These are phyloP conservation scores for Tinea semifulvella DNA, from an alignment of 2,888 invertebrate species.

Conservation along the genomic window DNA sequence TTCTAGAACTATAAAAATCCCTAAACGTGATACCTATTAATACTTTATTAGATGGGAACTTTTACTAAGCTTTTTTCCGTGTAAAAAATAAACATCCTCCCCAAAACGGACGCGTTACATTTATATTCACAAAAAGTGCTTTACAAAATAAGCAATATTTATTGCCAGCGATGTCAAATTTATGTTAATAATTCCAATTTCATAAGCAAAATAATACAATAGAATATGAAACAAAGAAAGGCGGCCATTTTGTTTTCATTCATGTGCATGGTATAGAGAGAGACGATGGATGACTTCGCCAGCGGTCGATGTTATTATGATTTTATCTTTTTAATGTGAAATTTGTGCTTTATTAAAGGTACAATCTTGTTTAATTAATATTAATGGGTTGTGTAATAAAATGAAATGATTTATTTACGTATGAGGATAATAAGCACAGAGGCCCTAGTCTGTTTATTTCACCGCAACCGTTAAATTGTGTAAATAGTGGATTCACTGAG, in stretches of 20 bases:
- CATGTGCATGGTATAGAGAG: slow-evolving; percentile 5
- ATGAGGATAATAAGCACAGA: too few relatives aligned
- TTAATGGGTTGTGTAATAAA: slow-evolving; percentile 9
- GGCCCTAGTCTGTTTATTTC: too few relatives aligned
- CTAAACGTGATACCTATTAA: too few relatives aligned
- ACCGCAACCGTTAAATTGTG: too few relatives aligned
- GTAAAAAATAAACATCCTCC: slow-evolving; percentile 3
- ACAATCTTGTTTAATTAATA: slow-evolving; percentile 14
- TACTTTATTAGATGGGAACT: too few relatives aligned
- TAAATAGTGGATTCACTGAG: too few relatives aligned
- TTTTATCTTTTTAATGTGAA: slow-evolving; percentile 14
- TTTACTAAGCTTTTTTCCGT: too few relatives aligned
- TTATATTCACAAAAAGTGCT: slow-evolving; percentile 10
- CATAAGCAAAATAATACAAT: slow-evolving; percentile 14
- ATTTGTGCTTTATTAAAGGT: slow-evolving; percentile 12
- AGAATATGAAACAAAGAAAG: slow-evolving; percentile 13
- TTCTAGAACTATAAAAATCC: too few relatives aligned
- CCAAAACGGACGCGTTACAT: slow-evolving; percentile 3
- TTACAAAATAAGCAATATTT: slow-evolving; percentile 11
- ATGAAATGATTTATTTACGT: slow-evolving; percentile 7
- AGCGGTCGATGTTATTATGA: slow-evolving; percentile 12
- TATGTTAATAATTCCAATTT: slow-evolving; percentile 13
- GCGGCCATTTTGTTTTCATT: slow-evolving; percentile 12
- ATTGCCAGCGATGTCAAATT: slow-evolving; percentile 13
- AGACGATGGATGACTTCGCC: slow-evolving; percentile 11